phyloP scores from a whole-genome alignment of 2,888 invertebrate genomes.

The Artemia sp. region DNA sequence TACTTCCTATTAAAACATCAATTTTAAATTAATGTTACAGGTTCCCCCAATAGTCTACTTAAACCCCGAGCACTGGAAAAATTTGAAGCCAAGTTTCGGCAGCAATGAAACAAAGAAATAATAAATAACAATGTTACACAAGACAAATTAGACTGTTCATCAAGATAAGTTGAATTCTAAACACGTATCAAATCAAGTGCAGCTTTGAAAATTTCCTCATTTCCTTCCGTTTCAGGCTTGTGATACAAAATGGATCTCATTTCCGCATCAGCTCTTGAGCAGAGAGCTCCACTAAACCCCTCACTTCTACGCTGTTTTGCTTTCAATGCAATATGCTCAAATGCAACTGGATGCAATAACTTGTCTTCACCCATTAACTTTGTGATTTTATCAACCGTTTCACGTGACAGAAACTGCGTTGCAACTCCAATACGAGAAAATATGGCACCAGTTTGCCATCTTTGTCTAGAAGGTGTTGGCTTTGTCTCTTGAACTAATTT shows the following conservation, averaged over 20 bases:
- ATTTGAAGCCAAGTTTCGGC: no score
- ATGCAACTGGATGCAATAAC: slow-evolving; percentile 4
- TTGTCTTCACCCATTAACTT: slow-evolving; percentile 3
- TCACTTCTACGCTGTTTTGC: neutral
- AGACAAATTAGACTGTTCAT: no score
- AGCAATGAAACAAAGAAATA: no score
- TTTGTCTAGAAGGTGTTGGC: neutral
- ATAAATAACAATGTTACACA: no score
- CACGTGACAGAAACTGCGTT: neutral
- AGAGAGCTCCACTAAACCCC: slow-evolving; percentile 2
- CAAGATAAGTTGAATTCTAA: no score
- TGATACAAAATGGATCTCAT: neutral
- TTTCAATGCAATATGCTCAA: slow-evolving; percentile 2
- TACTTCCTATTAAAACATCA: no score
- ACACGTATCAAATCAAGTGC: slow-evolving; percentile 14
- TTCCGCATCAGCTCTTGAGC: slow-evolving; percentile 1
- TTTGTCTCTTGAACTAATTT: neutral
- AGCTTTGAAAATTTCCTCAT: slow-evolving; percentile 1
- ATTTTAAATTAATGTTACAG: no score
- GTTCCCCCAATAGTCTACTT: no score
- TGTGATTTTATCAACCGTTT: neutral
- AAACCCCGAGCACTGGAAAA: no score
- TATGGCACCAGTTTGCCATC: neutral
- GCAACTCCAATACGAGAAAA: slow-evolving; percentile 6
- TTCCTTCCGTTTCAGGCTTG: slow-evolving; percentile 3